Evolutionary conservation across 2,797 vertebrate species (phyloP), one percentile per base, ranked within the genome.

Genomic region (Apogon hyalosoma): DNA sequence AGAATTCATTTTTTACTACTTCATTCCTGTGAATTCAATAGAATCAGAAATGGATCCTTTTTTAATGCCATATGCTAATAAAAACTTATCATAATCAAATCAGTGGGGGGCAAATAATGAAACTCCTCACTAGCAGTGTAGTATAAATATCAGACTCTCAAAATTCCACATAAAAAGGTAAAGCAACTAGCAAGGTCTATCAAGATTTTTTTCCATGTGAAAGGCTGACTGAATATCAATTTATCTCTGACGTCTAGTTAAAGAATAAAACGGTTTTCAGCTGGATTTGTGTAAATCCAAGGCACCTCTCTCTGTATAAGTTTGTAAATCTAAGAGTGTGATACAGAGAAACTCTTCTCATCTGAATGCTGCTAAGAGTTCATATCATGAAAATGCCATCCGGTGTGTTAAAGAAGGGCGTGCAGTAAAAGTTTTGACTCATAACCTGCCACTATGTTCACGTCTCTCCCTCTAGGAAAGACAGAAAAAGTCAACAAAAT

Each of bases 11-110:
- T 89, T 86, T 83, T 50, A 82, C 72, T 55, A 80, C 90, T 85
- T 88, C 68, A 82, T 93, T 91, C 88, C 88, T 87, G 74, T 79
- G 83, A 83, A 88, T 90, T 92, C 87, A 91, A 92, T 91, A 89
- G 86, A 90, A 90, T 70, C 49, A 70, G 91, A 91, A 94, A 94
- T 90, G 61, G 83, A 92, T 90, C 84, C 75, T 62, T 82, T 87
- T 93, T 91, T 89, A 92, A 92, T 78, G 85, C 77, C 80, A 80
- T 80, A 90, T 83, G 78, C 84, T 90, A 92, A 90, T 91, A 87
- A 69, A 92, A 82, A 80, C 87, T 91, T 93, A 94, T 94, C 91
- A 75, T 90, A 93, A 92, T 92, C 86, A 93, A 91, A 93, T 93
- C 89, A 85, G 65, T 58, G 69, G 80, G 69, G 54, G 71, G 59